Evolutionary conservation across 2,888 invertebrate genomes (phyloP), one percentile per base, ranked within the genome.

Genomic region (Ornithoptera priamus): DNA sequence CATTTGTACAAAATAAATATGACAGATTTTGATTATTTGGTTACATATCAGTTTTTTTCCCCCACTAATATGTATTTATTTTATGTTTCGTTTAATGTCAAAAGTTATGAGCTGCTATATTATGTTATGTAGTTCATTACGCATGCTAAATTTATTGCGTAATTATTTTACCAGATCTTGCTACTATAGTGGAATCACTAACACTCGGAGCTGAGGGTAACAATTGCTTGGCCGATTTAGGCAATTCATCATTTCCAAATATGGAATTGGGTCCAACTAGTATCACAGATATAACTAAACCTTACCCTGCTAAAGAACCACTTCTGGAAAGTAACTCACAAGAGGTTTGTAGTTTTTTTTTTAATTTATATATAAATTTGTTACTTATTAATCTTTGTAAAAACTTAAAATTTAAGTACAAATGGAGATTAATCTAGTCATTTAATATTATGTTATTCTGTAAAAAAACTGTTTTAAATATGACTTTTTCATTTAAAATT

Each of bases 181-280:
- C 97, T 5, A 97, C 97, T 50, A 97, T 97, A 79, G 97, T 97
- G 17, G 97, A 97, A 88, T 96, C 96, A 73, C 87, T 97, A 62
- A 95, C 96, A 0, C 93, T 97, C 17, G 94, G 94, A 50, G 95
- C 95, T 42, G 94, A 94, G 75, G 93, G 92, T 77, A 94, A 93
- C 79, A 94, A 94, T 78, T 94, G 94, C 78, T 93, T 93, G 79
- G 83, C 93, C 0, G 88, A 93, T 71, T 79, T 92, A 74, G 86
- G 88, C 76, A 88, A 88, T 75, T 86, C 86, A 10, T 90, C 89
- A 12, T 89, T 88, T 71, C 91, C 89, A 0, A 94, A 94, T 70
- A 94, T 94, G 86, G 93, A 93, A 72, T 93, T 94, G 85, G 92
- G 92, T 22, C 92, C 93, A 2, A 87, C 93, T 15, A 93, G 93